Evolutionary conservation across 2,797 vertebrate genomes (phyloP), one percentile per base, ranked within the genome.

Genomic region (Paedocypris micromegethes): DNA sequence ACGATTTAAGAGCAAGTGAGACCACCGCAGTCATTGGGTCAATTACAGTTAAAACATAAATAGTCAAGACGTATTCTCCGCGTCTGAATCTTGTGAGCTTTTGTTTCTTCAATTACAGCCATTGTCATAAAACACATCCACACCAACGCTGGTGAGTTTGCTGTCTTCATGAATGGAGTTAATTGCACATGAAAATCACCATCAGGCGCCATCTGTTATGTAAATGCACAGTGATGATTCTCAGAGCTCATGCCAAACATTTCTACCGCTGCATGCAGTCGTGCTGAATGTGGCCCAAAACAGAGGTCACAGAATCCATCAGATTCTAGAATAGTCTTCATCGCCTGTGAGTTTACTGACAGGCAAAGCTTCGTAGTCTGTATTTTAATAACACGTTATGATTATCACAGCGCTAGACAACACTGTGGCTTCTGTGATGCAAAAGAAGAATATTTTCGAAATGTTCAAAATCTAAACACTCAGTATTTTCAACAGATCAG

Each of bases 141-240:
- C 64, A 53, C 55, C 56, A 47, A 66, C 63, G 51, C n/a, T 52
- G 55, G 59, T 57, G 57, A 68, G 64, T 59, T 70, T 74, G 83
- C 86, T 83, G 87, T 93, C 87, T 91, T 92, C 94, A 92, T 95
- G 94, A 98, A 97, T 94, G 91, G 90, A 87, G 87, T 88, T 95
- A 93, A 97, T 97, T 93, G 95, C 88, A 90, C 92, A 94, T 96
- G 94, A 91, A 94, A 97, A 98, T 96, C 95, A 91, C 90, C 96
- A 96, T 95, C 93, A 94, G 84, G 60, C 79, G 79, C 82, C 85
- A 90, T 85, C 91, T 90, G 88, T 83, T 83, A 68, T 81, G 77
- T 83, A 84, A 87, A 85, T 88, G 82, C 86, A 82, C 81, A 83
- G 89, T 92, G 88, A 93, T 90, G 78, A 83, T 60, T 75, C 82